Evolutionary conservation across 1,140 invertebrate species (phyloP), one percentile per base, ranked within the genome.

Genomic region (Eumaeus atala): DNA sequence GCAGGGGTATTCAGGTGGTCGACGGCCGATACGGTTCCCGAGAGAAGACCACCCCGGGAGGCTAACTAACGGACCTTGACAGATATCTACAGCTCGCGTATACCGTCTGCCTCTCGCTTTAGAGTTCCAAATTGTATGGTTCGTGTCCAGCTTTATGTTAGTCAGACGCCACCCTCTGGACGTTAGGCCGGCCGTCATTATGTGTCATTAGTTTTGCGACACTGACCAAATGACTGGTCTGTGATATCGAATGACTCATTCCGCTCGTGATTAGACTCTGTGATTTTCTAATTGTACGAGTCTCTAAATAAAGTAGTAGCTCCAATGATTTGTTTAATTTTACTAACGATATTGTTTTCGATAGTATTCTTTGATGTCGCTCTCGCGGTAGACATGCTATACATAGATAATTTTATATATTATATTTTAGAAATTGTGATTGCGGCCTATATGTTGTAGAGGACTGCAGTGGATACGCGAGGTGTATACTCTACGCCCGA

Each of bases 151-250:
- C 44, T 36, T 47, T 56, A 59, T 51, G 18, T 67, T 67, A 59
- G 66, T 52, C 48, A 55, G 50, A 51, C 55, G 59, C 67, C 72
- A 69, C 76, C 73, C 79, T 65, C 76, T 70, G 71, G 65, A 73
- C 72, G 67, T 73, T 71, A 72, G 75, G 62, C 59, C 74, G 69
- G 72, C 70, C 77, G 74, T 83, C 83, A 86, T 86, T 86, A 86
- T 80, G 79, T 84, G 80, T 83, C 79, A 86, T 86, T 86, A 86
- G 80, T 86, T 86, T 86, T 84, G 83, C 80, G 80, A 86, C 83
- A 77, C 74, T 86, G 80, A 84, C 82, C 82, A 82, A 86, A 86
- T 80, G 78, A 82, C 80, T 82, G 75, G 78, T 74, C 78, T 79
- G 74, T 74, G 69, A 84, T 84, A 84, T 86, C 80, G 74, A 74